Conservation (phyloP, 2,888 invertebrate genomes). For the Caenorhabditis wallacei region DNA sequence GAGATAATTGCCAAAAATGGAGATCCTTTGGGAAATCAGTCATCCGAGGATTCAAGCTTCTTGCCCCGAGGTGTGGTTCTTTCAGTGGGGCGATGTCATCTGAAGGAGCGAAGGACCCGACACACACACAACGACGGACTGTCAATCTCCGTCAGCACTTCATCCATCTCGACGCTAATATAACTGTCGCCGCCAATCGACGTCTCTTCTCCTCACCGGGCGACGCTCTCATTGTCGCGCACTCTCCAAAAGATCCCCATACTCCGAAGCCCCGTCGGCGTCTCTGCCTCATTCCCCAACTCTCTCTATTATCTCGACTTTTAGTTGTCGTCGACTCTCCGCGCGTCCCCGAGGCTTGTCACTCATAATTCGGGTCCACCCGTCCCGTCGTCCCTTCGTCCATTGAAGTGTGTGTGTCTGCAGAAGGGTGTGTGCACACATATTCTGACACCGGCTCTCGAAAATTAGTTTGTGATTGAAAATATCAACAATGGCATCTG, state of each 20-base stretch:
- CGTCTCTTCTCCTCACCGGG: conserved; percentile 57
- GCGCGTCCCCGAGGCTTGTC: conserved; percentile 46
- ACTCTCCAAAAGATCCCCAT: conserved; percentile 46
- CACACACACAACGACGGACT: conserved; percentile 44
- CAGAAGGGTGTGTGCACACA: conserved; percentile 51
- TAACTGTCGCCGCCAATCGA: conserved; percentile 69
- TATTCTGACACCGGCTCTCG: conserved; percentile 48
- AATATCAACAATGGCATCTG: conserved; percentile 25
- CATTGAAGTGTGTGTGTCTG: conserved; percentile 53
- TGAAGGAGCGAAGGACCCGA: too few relatives aligned
- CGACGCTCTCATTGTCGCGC: conserved; percentile 36
- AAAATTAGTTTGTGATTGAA: conserved; percentile 20
- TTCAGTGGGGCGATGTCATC: conserved; percentile 32
- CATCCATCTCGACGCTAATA: conserved; percentile 69
- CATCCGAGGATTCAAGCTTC: background rate
- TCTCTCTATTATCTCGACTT: conserved; percentile 23
- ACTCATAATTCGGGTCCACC: conserved; percentile 60
- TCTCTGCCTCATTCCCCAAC: conserved; percentile 20
- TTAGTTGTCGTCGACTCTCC: conserved; percentile 42
- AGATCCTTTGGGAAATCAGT: conserved; percentile 5
- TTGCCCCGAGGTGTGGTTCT: conserved; percentile 40
- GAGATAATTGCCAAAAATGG: background rate
- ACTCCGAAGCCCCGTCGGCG: conserved; percentile 37
- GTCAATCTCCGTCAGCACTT: conserved; percentile 70
- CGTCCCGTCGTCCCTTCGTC: conserved; percentile 45